A percentile compares a stretch with the other conserved stretches of the same genome.
Conservation (phyloP, 2,888 invertebrate genomes). For the Anticlea derivata region DNA sequence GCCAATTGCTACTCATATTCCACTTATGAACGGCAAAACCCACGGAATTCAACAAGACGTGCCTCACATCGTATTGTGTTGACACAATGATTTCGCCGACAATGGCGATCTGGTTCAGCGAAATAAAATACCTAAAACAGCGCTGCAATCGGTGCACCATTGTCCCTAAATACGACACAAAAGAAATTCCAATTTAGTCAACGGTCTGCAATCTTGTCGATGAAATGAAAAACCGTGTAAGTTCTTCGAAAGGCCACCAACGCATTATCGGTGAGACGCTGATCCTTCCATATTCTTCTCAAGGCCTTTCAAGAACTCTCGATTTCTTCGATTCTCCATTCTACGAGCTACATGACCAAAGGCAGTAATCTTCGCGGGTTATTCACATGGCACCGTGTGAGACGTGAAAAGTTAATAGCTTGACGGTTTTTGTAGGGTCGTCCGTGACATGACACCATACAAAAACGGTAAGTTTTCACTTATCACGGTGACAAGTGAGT, state of each 20-base stretch:
- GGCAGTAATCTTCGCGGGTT: no score
- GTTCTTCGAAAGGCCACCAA: conserved; percentile 40
- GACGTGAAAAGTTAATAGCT: no score
- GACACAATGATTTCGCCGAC: conserved; percentile 66
- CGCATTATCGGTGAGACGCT: no score
- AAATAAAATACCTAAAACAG: conserved; percentile 70
- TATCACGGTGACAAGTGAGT: no score
- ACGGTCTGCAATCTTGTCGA: conserved; percentile 49
- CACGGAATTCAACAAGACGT: conserved; percentile 41
- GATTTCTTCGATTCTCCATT: no score
- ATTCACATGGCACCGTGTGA: no score
- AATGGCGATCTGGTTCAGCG: conserved; percentile 62
- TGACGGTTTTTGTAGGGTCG: no score
- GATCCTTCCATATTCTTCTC: no score
- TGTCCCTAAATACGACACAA: conserved; percentile 73
- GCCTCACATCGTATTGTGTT: conserved; percentile 56
- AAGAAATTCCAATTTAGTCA: conserved; percentile 63
- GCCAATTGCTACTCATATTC: neutral
- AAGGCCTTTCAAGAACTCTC: no score
- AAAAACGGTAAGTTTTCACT: no score
- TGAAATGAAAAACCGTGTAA: conserved; percentile 45
- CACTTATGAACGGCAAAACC: conserved; percentile 2
- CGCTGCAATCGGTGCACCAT: conserved; percentile 72
- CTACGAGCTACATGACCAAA: no score
- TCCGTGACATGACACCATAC: no score